Evolutionary conservation across 37 sponge, comb jelly and placozoan genomes (phyloP).

Genomic region (Corticium candelabrum): DNA sequence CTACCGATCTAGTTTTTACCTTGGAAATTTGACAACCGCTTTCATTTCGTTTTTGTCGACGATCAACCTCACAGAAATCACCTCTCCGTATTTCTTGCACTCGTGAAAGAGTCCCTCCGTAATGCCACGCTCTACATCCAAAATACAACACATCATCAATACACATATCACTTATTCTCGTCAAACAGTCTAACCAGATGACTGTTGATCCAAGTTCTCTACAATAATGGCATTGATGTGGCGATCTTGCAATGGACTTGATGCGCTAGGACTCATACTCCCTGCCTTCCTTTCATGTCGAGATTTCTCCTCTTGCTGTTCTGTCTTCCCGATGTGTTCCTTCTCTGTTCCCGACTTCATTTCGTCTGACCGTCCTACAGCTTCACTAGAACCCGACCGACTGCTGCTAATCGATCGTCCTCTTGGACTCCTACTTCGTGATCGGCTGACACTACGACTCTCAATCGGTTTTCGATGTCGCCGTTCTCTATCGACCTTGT

Average conservation of each 20-base stretch:
- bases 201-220: background rate
- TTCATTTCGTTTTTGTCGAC: slow-evolving; percentile 27
- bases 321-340: background rate
- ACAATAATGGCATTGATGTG: background rate
- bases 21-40: slow-evolving; percentile 48
- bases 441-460: too few relatives aligned
- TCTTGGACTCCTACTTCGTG: too few relatives aligned
- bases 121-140: slow-evolving; percentile 38
- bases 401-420: too few relatives aligned
- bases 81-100: slow-evolving; percentile 41
- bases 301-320: background rate
- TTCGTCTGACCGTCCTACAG: too few relatives aligned
- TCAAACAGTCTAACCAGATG: background rate
- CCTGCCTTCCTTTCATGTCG: too few relatives aligned
- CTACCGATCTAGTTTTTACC: too few relatives aligned
- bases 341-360: too few relatives aligned
- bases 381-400: too few relatives aligned
- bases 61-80: slow-evolving; percentile 36
- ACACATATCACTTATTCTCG: background rate
- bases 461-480: too few relatives aligned
- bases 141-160: background rate
- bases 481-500: too few relatives aligned
- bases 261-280: too few relatives aligned
- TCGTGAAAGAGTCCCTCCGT: slow-evolving; percentile 66
- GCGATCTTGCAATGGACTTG: slow-evolving; percentile 12